Base-by-base conservation (phyloP, 2,797 vertebrate genomes). In the Typhlichthys subterraneus region DNA sequence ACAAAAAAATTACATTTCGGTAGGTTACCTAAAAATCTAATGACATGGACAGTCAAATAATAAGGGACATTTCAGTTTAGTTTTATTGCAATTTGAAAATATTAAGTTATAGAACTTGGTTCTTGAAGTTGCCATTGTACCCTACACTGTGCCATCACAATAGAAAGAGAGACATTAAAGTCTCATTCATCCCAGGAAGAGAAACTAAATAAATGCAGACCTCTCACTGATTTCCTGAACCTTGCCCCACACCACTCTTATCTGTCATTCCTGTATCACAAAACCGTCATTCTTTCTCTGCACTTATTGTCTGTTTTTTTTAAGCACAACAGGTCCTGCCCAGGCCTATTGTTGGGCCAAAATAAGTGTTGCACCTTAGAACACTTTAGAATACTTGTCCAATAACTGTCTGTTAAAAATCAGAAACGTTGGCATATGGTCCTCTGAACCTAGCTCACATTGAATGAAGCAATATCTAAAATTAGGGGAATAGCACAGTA, bases 161-260 rank as follows among this genome's bases (percentile, higher is more conserved):
- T 85, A 86, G 93, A 90, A 94, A 94, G 90, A 93, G 93, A 94
- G 95, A 95, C 94, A 94, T 94, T 94, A 91, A 94, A 94, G 94
- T 91, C 85, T 91, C 89, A 92, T 95, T 95, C 90, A 94, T 85
- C 59, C 72, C 79, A 80, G 38, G 38, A 81, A 76, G 84, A 92
- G 92, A 91, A 90, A 91, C 91, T 85, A 80, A 93, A 92, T 92
- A 94, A 94, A 95, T 94, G 1, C 5, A 14, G 15, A 51, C 14
- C 15, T 51, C 14, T 49, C 7, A 49, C 7, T 19, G 49, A 51
- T 12, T 53, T 5, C 8, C 51, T 11, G 19, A 9, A 23, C 48
- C 58, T 55, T 54, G 33, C 52, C 64, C 46, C 56, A 48, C 9
- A 19, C 6, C 12, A 7, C 10, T 33, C 8, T 12, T 15, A 23